These are phyloP conservation scores for Ciconia maguari DNA, from an alignment of 2,113 vertebrate species.

Conservation along the genomic window DNA sequence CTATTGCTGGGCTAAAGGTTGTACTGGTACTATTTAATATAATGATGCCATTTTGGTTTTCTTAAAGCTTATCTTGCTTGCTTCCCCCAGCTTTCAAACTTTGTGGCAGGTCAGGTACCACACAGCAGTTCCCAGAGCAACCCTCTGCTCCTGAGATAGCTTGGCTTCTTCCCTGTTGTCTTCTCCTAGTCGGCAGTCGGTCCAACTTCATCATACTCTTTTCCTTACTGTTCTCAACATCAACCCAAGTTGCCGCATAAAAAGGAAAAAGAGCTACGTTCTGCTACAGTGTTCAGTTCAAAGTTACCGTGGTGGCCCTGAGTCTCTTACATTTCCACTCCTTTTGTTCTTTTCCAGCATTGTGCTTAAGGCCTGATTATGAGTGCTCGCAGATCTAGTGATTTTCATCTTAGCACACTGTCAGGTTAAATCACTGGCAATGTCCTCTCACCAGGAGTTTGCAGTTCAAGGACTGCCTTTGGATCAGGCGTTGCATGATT, in stretches of 20 bases:
- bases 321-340: background rate
- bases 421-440: constrained; percentile 42
- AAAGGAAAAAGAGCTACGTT: background rate
- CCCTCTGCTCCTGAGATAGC: background rate
- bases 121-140: background rate
- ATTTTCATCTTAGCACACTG: constrained; percentile 28
- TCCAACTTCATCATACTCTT: background rate
- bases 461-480: constrained; percentile 21
- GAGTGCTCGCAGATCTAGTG: background rate
- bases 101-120: background rate
- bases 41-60: background rate
- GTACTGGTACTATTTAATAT: background rate
- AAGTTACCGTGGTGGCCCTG: background rate
- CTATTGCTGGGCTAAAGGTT: background rate
- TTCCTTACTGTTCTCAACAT: background rate
- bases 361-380: background rate
- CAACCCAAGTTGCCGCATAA: background rate
- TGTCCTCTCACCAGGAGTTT: background rate
- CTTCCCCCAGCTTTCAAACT: background rate
- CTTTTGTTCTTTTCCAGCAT: constrained; percentile 36
- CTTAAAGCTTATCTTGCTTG: background rate
- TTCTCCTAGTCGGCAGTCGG: background rate
- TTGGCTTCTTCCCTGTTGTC: background rate
- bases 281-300: background rate
- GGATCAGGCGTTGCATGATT: constrained; percentile 1